These are phyloP conservation scores for Asteroscopus sphinx DNA, from an alignment of 2,888 invertebrate species.

Conservation along the genomic window DNA sequence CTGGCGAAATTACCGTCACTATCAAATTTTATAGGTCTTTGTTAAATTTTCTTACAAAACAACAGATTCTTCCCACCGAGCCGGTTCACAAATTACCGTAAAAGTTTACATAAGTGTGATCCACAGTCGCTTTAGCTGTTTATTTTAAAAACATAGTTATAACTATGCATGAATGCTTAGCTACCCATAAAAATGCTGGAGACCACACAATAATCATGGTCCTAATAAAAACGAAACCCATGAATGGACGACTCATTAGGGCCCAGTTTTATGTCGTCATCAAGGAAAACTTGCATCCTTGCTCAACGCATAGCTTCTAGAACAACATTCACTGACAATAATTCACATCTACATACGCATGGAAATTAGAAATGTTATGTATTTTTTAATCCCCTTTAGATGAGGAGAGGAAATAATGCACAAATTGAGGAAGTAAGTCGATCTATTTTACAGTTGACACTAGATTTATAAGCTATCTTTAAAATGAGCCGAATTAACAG, in stretches of 20 bases:
- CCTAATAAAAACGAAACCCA: slow-evolving; percentile 47
- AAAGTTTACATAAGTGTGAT: neutral
- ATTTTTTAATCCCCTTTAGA: slow-evolving; percentile 37
- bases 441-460: slow-evolving; percentile 1
- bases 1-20: slow-evolving; percentile 12
- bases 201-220: slow-evolving; percentile 47
- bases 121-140: slow-evolving; percentile 18
- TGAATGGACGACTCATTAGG: slow-evolving; percentile 53
- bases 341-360: slow-evolving; percentile 32
- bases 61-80: neutral
- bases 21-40: slow-evolving; percentile 30
- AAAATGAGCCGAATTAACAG: too few species aligned
- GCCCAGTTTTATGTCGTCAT: slow-evolving; percentile 40
- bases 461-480: slow-evolving; percentile 3
- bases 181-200: slow-evolving; percentile 26
- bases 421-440: slow-evolving; percentile 37
- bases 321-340: slow-evolving; percentile 41
- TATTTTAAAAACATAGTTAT: slow-evolving; percentile 8
- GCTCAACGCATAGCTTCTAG: slow-evolving; percentile 27
- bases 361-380: slow-evolving; percentile 47
- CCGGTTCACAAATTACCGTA: slow-evolving; percentile 8
- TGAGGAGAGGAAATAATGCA: slow-evolving; percentile 33
- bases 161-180: slow-evolving; percentile 14
- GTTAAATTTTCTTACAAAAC: slow-evolving; percentile 16
- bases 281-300: slow-evolving; percentile 55